Percentiles rank a stretch among this genome's conserved stretches.
phyloP scores from a whole-genome alignment of 2,888 invertebrate species.

The Papilio protenor region DNA sequence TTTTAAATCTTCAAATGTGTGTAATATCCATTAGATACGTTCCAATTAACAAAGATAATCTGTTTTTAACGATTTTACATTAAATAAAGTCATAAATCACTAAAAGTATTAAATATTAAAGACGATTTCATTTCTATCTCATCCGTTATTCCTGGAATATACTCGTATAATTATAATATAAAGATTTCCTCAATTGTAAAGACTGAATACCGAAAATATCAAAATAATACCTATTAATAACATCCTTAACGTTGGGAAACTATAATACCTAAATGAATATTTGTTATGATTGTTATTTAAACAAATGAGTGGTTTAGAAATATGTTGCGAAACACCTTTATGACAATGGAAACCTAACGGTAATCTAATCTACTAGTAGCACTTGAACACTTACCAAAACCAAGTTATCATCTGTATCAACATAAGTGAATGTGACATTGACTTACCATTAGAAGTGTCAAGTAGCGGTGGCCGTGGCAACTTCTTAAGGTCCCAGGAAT shows the following conservation, averaged over 20 bases:
- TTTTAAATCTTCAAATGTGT: neutral
- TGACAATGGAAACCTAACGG: neutral
- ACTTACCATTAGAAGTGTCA: constrained; percentile 68
- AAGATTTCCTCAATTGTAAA: neutral
- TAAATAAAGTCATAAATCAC: neutral
- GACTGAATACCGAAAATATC: neutral
- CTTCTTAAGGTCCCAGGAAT: constrained; percentile 72
- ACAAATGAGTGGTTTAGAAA: neutral
- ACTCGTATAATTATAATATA: too few species aligned
- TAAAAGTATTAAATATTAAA: neutral
- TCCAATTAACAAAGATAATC: constrained; percentile 15
- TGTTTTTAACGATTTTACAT: constrained; percentile 2
- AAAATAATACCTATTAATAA: neutral
- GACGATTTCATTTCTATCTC: neutral
- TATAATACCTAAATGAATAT: neutral
- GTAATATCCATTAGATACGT: neutral
- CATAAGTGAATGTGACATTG: constrained; percentile 13
- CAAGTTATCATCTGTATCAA: neutral
- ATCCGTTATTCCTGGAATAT: neutral
- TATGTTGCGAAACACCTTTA: neutral
- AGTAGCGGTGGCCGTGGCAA: constrained; percentile 71
- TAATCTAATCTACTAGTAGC: neutral
- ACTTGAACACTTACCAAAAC: neutral
- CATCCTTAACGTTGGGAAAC: neutral
- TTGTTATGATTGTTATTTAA: neutral